phyloP scores from a whole-genome alignment of 2,113 vertebrate species.

The Ornithorhynchus anatinus region DNA sequence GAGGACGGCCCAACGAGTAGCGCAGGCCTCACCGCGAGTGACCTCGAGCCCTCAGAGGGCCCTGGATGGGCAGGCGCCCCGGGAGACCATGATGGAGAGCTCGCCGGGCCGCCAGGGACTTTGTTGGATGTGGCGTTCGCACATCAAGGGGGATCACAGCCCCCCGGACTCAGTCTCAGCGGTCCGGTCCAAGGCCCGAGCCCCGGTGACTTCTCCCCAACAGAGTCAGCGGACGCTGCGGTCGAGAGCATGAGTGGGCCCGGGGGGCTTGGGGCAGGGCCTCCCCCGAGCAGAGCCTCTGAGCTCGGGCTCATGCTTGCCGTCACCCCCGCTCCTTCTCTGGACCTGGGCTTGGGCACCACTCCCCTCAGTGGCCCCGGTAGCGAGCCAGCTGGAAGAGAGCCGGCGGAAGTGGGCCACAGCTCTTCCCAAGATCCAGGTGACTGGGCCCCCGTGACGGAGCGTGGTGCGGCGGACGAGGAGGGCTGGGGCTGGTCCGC shows the following conservation, averaged over 20 bases:
- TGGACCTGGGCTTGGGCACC: slow-evolving; percentile 12
- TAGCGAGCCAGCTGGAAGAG: background rate
- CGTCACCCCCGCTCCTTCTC: background rate
- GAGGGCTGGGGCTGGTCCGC: background rate
- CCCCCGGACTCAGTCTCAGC: background rate
- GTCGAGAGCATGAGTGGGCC: slow-evolving; percentile 20
- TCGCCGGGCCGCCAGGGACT: slow-evolving; percentile 10
- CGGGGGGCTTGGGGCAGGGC: background rate
- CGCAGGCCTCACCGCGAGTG: slow-evolving; percentile 2
- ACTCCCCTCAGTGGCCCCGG: background rate
- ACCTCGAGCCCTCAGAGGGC: slow-evolving; percentile 20
- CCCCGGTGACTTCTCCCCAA: background rate
- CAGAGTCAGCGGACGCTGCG: background rate
- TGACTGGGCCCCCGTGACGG: background rate
- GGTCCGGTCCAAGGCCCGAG: background rate
- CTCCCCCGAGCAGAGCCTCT: slow-evolving; percentile 12
- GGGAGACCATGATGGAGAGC: slow-evolving; percentile 22
- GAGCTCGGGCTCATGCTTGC: slow-evolving; percentile 40
- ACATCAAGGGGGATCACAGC: background rate
- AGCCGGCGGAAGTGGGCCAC: background rate
- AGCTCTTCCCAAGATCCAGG: background rate
- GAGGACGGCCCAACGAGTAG: slow-evolving; percentile 24
- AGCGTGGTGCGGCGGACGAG: slow-evolving; percentile 8
- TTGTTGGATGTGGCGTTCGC: slow-evolving; percentile 6
- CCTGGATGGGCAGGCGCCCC: background rate